phyloP scores from a whole-genome alignment of 2,113 vertebrate species.

The Chelonoidis abingdonii region DNA sequence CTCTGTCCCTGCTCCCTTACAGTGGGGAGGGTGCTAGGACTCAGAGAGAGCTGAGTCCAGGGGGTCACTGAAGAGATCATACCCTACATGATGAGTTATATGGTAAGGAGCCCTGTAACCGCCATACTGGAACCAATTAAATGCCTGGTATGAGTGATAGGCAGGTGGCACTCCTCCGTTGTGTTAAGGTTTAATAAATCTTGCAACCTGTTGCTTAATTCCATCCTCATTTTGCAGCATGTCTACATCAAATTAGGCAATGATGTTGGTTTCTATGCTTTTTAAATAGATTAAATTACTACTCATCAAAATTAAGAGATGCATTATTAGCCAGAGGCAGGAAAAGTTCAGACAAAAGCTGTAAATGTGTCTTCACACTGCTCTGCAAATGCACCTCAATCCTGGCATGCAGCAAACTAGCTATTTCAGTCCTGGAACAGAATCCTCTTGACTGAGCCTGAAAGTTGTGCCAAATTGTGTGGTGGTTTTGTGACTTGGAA shows the following conservation, averaged over 20 bases:
- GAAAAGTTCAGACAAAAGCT: conserved; percentile 47
- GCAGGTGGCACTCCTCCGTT: neutral
- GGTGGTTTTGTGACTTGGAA: conserved; percentile 48
- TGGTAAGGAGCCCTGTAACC: neutral
- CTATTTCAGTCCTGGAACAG: conserved; percentile 59
- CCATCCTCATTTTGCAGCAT: neutral
- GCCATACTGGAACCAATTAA: neutral
- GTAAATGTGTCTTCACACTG: conserved; percentile 34
- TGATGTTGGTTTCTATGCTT: neutral
- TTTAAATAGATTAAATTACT: conserved; percentile 27
- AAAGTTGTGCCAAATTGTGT: conserved; percentile 52
- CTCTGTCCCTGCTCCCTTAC: neutral
- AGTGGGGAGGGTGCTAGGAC: neutral
- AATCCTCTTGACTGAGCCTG: conserved; percentile 21
- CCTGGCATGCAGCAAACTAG: conserved; percentile 37
- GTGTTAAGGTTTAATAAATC: neutral
- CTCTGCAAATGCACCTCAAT: conserved; percentile 37
- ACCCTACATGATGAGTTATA: neutral
- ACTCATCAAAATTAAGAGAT: conserved; percentile 33
- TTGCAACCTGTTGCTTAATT: neutral
- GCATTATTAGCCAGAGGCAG: conserved; percentile 29
- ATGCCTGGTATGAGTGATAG: neutral
- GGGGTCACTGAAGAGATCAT: neutral
- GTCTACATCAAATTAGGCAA: neutral
- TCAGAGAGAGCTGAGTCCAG: neutral